These are phyloP conservation scores for Eidolon dupreanum DNA, from an alignment of 2,797 vertebrate genomes.

Conservation along the genomic window DNA sequence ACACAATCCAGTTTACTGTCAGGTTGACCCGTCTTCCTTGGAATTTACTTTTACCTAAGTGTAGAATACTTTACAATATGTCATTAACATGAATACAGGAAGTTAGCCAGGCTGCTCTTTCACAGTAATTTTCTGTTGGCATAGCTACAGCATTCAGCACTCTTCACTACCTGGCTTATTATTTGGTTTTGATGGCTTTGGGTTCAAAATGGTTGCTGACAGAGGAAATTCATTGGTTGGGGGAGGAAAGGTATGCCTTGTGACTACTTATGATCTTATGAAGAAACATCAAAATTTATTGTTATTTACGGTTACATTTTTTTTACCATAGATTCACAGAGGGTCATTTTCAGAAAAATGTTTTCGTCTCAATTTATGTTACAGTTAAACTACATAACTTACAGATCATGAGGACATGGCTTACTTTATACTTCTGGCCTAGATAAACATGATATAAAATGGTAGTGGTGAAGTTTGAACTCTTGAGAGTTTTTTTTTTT, in stretches of 20 bases:
- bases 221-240: background rate
- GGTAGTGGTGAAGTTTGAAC: background rate
- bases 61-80: slow-evolving; percentile 58
- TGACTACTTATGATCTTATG: background rate
- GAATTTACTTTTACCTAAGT: slow-evolving; percentile 41
- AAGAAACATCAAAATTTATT: background rate
- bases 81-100: slow-evolving; percentile 50
- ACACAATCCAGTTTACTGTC: slow-evolving; percentile 48
- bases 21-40: slow-evolving; percentile 57
- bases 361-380: background rate
- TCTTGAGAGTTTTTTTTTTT: background rate
- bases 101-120: slow-evolving; percentile 20
- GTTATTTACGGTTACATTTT: background rate
- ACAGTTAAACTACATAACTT: background rate
- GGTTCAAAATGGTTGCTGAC: background rate
- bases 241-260: background rate
- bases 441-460: background rate
- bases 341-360: slow-evolving; percentile 7
- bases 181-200: background rate
- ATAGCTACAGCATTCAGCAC: slow-evolving; percentile 58
- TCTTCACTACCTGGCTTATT: background rate
- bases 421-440: background rate
- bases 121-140: slow-evolving; percentile 69
- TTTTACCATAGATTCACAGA: slow-evolving; percentile 24
- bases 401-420: background rate